A percentile compares a stretch with the other conserved stretches of the same genome.
Conservation (phyloP, 2,888 invertebrate species). For the Incurvaria masculella region DNA sequence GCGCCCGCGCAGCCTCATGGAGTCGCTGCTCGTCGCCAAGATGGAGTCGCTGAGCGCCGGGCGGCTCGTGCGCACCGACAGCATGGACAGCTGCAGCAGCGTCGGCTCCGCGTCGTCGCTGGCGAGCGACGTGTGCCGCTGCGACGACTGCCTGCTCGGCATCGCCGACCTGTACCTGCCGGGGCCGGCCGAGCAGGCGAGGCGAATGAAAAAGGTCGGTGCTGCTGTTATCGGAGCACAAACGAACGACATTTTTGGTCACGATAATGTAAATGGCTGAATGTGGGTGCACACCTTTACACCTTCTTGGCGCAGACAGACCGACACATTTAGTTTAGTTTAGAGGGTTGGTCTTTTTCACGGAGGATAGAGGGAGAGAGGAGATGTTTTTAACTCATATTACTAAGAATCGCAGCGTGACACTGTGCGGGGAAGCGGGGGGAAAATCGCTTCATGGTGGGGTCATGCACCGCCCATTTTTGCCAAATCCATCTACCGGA, state of each 20-base stretch:
- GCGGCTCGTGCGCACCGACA: constrained; percentile 67
- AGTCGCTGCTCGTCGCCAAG: constrained; percentile 74
- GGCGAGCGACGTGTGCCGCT: constrained; percentile 73
- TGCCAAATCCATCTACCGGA: no score
- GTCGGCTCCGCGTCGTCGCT: constrained; percentile 65
- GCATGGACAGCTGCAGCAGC: constrained; percentile 73
- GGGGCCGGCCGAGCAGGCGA: constrained; percentile 47
- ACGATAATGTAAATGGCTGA: no score
- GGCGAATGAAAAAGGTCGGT: constrained; percentile 62
- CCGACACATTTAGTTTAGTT: no score
- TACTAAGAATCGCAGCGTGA: no score
- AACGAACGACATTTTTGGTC: not conserved
- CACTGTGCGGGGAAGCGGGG: no score
- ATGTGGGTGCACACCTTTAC: no score
- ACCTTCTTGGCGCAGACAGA: no score
- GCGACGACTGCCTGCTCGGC: constrained; percentile 80
- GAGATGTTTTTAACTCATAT: no score
- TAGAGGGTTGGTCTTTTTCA: no score
- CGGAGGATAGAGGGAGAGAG: no score
- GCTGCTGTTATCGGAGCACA: not conserved
- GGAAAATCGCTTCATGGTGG: no score
- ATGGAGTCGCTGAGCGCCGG: constrained; percentile 68
- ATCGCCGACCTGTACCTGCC: constrained; percentile 73
- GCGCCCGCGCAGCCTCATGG: constrained; percentile 77
- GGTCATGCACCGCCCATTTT: no score